Base-by-base conservation (phyloP, 2,113 vertebrate species). In the Paedocypris sp. region DNA sequence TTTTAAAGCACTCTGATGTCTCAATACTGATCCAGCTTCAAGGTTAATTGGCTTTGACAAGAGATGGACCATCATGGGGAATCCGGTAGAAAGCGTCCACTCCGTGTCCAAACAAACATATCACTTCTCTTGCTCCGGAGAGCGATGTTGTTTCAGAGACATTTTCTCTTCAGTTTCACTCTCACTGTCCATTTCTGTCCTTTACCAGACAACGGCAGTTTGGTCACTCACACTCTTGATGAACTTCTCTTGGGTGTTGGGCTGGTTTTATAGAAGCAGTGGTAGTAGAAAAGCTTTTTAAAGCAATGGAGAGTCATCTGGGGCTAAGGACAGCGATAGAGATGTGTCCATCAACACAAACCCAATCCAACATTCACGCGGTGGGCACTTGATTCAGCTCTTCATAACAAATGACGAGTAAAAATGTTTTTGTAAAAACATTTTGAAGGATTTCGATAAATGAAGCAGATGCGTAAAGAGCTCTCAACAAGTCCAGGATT, bases 281-380 rank as follows among this genome's bases (percentile, higher is more conserved):
- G 74, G 77, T 75, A 68, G 70, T 58, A 77, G 73, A 83, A 77
- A 81, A 73, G 73, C 77, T 83, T 83, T 85, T 82, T 83, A 77
- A 77, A 75, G 76, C 62, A 71, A 76, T 73, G 77, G 76, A 67
- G 77, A 74, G 75, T 77, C 72, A 73, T 67, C 69, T 71, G 67
- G 58, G 70, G 72, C 73, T 75, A 72, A 68, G 70, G 60, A 57
- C 74, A 75, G 57, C 47, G 28, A 68, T 36, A 43, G 31, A 57
- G 62, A 78, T 47, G 66, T 48, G 57, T 62, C 60, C 74, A 36
- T 48, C 46, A 66, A 63, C 68, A 59, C 18, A 23, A 31, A 46
- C 43, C n/a, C 8, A 42, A 59, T 25, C 38, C n/a, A 28, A 31
- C 46, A 26, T 47, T 46, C 53, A 60, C 49, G 26, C 41, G 48